These are phyloP conservation scores for Cavia porcellus DNA, from an alignment of 2,113 vertebrate species.

Conservation along the genomic window DNA sequence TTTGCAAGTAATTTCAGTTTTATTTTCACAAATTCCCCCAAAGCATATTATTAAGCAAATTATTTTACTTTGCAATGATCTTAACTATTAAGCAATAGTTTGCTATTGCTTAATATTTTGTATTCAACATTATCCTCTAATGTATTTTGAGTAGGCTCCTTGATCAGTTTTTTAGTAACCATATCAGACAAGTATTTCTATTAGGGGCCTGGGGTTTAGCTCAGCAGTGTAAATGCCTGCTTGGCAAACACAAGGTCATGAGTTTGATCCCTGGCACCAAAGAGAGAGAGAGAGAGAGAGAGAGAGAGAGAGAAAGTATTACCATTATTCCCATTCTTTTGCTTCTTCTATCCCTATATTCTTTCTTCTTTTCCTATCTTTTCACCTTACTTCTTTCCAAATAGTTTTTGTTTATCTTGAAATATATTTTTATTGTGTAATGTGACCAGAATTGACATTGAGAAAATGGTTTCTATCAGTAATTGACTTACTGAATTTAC, in stretches of 20 bases:
- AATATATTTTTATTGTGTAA: conserved; percentile 51
- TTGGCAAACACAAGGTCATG: too few relatives aligned
- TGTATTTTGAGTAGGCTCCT: conserved; percentile 26
- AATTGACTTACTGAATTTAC: conserved; percentile 49
- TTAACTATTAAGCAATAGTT: not conserved
- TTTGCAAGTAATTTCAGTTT: conserved; percentile 38
- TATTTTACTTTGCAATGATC: conserved; percentile 41
- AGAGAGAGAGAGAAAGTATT: not conserved
- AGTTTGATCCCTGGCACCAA: too few relatives aligned
- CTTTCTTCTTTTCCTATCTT: conserved; percentile 34
- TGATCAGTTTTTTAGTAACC: conserved; percentile 1
- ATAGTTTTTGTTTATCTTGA: conserved; percentile 51
- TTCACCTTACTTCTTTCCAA: conserved; percentile 51
- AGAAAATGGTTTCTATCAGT: conserved; percentile 58
- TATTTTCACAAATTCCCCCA: conserved; percentile 58
- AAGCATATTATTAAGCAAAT: conserved; percentile 44
- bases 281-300: too few relatives aligned
- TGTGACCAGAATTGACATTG: not conserved
- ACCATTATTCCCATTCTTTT: conserved; percentile 40
- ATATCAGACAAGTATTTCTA: conserved; percentile 39
- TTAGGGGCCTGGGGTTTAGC: not conserved
- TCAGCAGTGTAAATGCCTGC: too few relatives aligned
- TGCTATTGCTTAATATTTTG: conserved; percentile 49
- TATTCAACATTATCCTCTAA: conserved; percentile 45
- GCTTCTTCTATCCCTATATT: not conserved